These are phyloP conservation scores for Buathra laborator DNA, from an alignment of 2,888 invertebrate genomes.

Conservation along the genomic window DNA sequence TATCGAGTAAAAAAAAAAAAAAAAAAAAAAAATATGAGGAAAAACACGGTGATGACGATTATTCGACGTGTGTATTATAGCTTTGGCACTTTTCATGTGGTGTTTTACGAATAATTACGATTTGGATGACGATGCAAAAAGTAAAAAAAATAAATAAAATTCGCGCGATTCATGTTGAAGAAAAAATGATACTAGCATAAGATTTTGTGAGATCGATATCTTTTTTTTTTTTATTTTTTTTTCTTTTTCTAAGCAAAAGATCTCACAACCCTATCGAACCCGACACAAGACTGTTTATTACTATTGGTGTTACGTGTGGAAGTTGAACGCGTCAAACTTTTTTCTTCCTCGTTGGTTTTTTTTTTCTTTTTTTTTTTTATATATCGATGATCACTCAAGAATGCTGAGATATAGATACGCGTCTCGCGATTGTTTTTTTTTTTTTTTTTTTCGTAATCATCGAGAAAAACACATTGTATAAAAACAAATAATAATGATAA, in stretches of 20 bases:
- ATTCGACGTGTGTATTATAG: slow-evolving; percentile 63
- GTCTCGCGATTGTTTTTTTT: slow-evolving; percentile 21
- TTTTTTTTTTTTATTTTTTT: slow-evolving; percentile 16
- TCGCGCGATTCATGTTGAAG: slow-evolving; percentile 58
- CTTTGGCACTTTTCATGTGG: slow-evolving; percentile 67
- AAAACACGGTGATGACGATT: slow-evolving; percentile 70
- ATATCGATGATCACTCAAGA: slow-evolving; percentile 59
- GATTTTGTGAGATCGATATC: slow-evolving; percentile 40
- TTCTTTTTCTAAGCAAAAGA: slow-evolving; percentile 31
- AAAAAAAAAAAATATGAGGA: background rate
- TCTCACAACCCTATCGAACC: slow-evolving; percentile 72
- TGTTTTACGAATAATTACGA: slow-evolving; percentile 60
- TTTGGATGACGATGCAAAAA: slow-evolving; percentile 49
- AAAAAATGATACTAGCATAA: slow-evolving; percentile 58
- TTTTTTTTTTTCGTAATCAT: background rate
- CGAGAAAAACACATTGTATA: slow-evolving; percentile 25
- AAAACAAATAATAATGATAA: slow-evolving; percentile 34
- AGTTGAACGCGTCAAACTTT: slow-evolving; percentile 69
- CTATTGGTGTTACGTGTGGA: slow-evolving; percentile 78
- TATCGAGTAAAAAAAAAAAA: slow-evolving; percentile 60
- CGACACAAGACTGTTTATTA: slow-evolving; percentile 83
- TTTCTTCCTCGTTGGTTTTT: slow-evolving; percentile 68
- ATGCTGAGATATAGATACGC: slow-evolving; percentile 50
- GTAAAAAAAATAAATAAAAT: slow-evolving; percentile 44
- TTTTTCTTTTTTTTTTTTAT: slow-evolving; percentile 62